A percentile compares a stretch with the other conserved stretches of the same genome.
phyloP scores from a whole-genome alignment of 2,797 vertebrate species.

The Falco peregrinus region DNA sequence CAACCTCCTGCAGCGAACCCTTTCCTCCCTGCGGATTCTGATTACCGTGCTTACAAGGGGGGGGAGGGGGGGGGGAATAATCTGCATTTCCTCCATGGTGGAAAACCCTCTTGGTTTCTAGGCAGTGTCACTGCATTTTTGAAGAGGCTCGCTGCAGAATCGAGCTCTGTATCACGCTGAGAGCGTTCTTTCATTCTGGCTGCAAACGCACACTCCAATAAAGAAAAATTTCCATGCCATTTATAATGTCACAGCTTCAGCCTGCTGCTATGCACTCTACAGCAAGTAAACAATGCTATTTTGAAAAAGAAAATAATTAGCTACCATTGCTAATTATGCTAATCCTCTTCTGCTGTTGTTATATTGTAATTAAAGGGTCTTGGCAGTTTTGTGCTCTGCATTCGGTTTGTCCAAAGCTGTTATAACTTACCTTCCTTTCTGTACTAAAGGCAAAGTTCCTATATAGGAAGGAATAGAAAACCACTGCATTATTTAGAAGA shows the following conservation, averaged over 20 bases:
- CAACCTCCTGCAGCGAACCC: too few relatives aligned
- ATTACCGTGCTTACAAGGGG: too few relatives aligned
- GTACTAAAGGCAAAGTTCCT: not conserved
- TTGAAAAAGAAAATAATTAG: not conserved
- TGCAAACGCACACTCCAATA: accelerated
- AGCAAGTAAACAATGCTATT: not conserved
- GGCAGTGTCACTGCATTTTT: accelerated
- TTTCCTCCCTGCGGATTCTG: not conserved
- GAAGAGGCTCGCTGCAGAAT: accelerated
- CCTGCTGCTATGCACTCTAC: not conserved
- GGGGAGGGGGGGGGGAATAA: too few relatives aligned
- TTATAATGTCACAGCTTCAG: not conserved
- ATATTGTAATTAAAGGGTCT: not conserved
- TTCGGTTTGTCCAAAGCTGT: not conserved
- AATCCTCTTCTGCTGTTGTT: not conserved
- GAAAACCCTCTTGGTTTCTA: not conserved
- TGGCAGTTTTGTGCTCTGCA: not conserved
- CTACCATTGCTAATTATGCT: not conserved
- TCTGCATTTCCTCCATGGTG: not conserved
- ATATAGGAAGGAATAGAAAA: not conserved
- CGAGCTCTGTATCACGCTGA: accelerated
- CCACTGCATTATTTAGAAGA: not conserved
- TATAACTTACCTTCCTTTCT: not conserved
- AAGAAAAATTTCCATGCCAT: not conserved
- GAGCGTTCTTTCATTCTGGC: not conserved